Percentiles rank a stretch among this genome's conserved stretches.
Conservation (phyloP, 2,113 vertebrate genomes). For the Dissostichus mawsoni region DNA sequence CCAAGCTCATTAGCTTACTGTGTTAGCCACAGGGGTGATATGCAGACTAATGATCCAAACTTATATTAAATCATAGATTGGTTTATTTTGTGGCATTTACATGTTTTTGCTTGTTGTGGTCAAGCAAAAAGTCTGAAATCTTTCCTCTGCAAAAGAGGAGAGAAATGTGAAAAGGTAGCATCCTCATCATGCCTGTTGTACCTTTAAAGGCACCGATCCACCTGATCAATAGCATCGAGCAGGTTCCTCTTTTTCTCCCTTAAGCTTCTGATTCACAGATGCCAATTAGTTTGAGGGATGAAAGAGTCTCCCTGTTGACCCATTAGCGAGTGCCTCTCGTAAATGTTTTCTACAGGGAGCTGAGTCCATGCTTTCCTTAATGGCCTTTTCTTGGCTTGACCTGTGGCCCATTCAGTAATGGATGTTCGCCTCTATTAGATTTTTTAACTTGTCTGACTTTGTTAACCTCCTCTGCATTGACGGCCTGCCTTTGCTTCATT, state of each 20-base stretch:
- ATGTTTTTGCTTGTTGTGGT: background rate
- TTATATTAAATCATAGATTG: background rate
- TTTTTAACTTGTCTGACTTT: constrained; percentile 61
- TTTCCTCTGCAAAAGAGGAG: background rate
- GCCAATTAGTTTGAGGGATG: constrained; percentile 82
- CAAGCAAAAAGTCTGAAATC: background rate
- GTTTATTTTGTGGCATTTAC: background rate
- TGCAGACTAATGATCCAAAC: constrained; percentile 22
- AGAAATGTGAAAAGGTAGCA: background rate
- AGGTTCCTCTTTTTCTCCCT: constrained; percentile 66
- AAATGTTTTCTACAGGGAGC: constrained; percentile 71
- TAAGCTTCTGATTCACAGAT: constrained; percentile 70
- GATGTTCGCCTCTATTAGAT: constrained; percentile 67
- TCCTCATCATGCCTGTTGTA: constrained; percentile 29
- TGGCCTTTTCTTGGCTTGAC: constrained; percentile 70
- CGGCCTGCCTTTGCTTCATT: constrained; percentile 7
- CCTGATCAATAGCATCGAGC: constrained; percentile 70
- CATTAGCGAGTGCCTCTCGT: constrained; percentile 69
- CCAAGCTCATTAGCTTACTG: constrained; percentile 43
- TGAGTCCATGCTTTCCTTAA: constrained; percentile 74
- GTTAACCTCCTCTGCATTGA: constrained; percentile 55
- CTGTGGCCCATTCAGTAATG: constrained; percentile 70
- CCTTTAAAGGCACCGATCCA: constrained; percentile 16
- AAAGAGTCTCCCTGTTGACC: constrained; percentile 75
- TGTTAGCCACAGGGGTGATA: constrained; percentile 2